These are phyloP conservation scores for Stegostoma tigrinum DNA, from an alignment of 2,113 vertebrate genomes.

Conservation along the genomic window DNA sequence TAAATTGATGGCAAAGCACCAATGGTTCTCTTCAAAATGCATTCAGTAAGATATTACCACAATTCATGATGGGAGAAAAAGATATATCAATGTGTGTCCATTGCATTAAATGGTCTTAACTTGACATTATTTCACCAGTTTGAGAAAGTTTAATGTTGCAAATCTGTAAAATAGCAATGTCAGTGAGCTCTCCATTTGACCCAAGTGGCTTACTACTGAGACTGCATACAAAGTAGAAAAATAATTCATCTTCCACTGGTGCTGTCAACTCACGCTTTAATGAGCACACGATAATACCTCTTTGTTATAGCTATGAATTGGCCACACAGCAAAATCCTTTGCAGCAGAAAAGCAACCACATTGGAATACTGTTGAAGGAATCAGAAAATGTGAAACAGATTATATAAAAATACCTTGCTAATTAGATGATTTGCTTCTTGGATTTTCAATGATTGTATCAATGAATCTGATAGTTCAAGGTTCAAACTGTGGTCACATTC, in stretches of 20 bases:
- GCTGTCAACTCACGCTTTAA: conserved; percentile 9
- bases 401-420: not conserved
- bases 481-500: not conserved
- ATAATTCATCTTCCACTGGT: not conserved
- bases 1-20: not conserved
- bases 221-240: conserved; percentile 24
- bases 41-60: not conserved
- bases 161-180: not conserved
- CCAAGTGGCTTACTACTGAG: not conserved
- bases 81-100: conserved; percentile 6
- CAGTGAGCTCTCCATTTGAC: conserved; percentile 5
- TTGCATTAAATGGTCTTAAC: conserved; percentile 5
- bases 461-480: not conserved
- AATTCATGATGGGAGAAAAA: not conserved
- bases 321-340: not conserved
- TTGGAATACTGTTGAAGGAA: not conserved
- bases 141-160: not conserved
- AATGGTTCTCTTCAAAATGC: not conserved
- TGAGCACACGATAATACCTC: conserved; percentile 14
- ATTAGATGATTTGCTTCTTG: conserved; percentile 13
- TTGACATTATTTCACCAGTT: conserved; percentile 9
- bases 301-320: not conserved
- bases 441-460: not conserved
- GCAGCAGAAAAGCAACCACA: not conserved
- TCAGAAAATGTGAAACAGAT: not conserved